A percentile compares a stretch with the other conserved stretches of the same genome.
Conservation (phyloP, 2,113 vertebrate genomes). For the Cariama cristata region DNA sequence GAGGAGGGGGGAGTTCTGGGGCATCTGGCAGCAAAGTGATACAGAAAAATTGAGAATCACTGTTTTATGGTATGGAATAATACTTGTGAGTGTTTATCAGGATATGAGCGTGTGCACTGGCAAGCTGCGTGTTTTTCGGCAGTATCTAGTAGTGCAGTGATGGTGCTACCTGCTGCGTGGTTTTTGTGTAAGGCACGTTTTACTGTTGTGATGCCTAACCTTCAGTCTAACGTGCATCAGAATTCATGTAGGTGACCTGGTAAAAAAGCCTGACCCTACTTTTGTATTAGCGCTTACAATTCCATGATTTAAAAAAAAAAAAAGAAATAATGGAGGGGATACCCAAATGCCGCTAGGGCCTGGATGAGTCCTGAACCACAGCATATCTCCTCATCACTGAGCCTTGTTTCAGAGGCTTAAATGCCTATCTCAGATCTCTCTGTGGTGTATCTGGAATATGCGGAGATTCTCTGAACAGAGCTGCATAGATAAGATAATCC, state of each 20-base stretch:
- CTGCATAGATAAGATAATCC: constrained; percentile 51
- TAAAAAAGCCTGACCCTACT: not conserved
- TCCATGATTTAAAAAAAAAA: not conserved
- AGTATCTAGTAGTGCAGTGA: not conserved
- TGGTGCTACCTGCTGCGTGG: not conserved
- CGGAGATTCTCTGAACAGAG: not conserved
- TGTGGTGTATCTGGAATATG: not conserved
- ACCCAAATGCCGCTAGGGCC: not conserved
- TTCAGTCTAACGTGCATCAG: not conserved
- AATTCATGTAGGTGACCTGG: not conserved
- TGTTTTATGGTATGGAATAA: not conserved
- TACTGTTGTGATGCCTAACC: not conserved
- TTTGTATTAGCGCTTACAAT: not conserved
- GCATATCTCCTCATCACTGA: not conserved
- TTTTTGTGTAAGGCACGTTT: not conserved
- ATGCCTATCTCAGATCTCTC: not conserved
- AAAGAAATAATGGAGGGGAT: accelerated
- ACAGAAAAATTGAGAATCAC: not conserved
- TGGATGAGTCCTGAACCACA: not conserved
- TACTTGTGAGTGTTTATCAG: accelerated
- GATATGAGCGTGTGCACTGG: accelerated
- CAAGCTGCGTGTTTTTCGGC: not conserved
- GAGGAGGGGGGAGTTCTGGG: not conserved
- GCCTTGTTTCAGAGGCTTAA: not conserved
- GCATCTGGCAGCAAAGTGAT: not conserved